Conservation (phyloP, 35 echinoderm and acorn worm species). For the Stichopus chloronotus region DNA sequence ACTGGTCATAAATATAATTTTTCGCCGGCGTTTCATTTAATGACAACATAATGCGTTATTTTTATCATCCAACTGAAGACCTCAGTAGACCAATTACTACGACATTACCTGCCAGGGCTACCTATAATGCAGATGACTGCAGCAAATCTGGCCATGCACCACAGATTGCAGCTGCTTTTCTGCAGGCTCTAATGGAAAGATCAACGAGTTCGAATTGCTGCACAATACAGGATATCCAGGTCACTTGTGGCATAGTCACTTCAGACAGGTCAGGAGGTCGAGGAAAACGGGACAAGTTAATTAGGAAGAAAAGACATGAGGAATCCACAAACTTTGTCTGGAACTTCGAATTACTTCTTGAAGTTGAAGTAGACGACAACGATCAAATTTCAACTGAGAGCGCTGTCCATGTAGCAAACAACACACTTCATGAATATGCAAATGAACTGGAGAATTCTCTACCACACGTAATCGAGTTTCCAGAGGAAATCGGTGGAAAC, state of each 20-base stretch:
- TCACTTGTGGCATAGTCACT: conserved; percentile 42
- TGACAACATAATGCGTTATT: too few species aligned
- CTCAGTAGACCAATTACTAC: conserved; percentile 2
- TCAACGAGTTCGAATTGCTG: background rate
- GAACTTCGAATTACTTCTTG: conserved; percentile 11
- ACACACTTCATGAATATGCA: conserved; percentile 10
- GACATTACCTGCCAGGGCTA: background rate
- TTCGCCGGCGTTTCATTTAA: too few species aligned
- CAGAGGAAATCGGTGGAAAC: conserved; percentile 21
- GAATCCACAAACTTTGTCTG: conserved; percentile 9
- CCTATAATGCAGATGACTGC: conserved; percentile 26
- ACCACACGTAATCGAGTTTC: background rate
- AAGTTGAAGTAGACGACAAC: background rate
- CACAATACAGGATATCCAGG: conserved; percentile 21
- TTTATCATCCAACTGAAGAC: too few species aligned
- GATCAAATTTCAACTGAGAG: background rate
- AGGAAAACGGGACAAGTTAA: background rate
- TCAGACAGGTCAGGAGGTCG: background rate
- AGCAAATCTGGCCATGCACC: background rate
- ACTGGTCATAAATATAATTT: too few species aligned
- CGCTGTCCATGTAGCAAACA: conserved; percentile 10
- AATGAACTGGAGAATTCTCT: background rate
- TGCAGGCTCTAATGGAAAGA: background rate
- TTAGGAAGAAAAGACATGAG: background rate
- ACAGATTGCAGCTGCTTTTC: background rate